Evolutionary conservation across 2,888 invertebrate genomes (phyloP), one percentile per base, ranked within the genome.

Genomic region (Lordiphosa fenestrarum): DNA sequence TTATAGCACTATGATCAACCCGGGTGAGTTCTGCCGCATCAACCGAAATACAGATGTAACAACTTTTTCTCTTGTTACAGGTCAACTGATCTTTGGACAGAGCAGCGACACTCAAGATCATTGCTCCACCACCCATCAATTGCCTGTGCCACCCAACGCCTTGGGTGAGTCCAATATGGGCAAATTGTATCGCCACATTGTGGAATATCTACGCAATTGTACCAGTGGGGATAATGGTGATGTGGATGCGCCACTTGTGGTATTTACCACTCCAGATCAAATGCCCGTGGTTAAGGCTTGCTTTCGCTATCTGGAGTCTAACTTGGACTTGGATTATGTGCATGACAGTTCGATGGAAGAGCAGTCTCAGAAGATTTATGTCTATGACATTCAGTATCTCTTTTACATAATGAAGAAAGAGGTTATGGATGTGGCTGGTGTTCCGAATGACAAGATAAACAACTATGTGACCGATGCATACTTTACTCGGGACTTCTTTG

Each of bases 121-220:
- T 58, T 87, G 91, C 0, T 81, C 88, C 1, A 71, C 80, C 1
- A 90, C 91, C 0, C 92, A 92, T 73, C 85, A 89, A 53, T 81
- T 92, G 40, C 88, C 88, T 1, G 62, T 89, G 21, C 90, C 91
- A 4, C 85, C 89, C 1, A 82, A 90, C 13, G 88, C 89, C 1
- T 71, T 88, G 50, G 89, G 89, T 0, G 88, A 86, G 21, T 50
- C 54, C 0, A 55, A 87, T 46, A 68, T 88, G 39, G 77, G 62
- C 2, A 78, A 83, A 5, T 85, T 92, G 30, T 91, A 90, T 56
- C 25, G 70, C 0, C 87, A 89, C 4, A 72, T 92, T 3, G 64
- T 89, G 2, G 58, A 82, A 2, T 91, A 92, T 69, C 62, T 92
- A 9, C 66, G 74, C 0, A 41, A 21, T 1, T 60, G 56, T 12